Evolutionary conservation across 1,140 invertebrate species (phyloP), one percentile per base, ranked within the genome.

Genomic region (Drosophila lacertosa): DNA sequence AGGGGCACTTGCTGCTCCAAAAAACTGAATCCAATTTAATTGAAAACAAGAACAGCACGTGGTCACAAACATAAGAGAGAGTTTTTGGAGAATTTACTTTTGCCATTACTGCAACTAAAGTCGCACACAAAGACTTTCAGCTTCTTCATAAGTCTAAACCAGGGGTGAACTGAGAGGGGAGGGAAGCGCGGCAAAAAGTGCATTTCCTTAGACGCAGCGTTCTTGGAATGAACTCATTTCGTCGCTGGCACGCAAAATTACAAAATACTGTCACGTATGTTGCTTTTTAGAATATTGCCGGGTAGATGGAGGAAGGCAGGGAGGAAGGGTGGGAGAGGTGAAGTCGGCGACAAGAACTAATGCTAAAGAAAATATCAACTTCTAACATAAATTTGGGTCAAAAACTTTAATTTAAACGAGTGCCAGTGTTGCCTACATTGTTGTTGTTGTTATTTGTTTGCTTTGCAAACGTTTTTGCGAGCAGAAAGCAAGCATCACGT

Each of bases 321-420:
- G 1, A 24, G 10, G 15, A 5, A 40, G 53, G 24, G n/a, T 20
- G 32, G 53, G 35, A 63, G 11, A 39, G 65, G 57, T 32, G 40
- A 44, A 65, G 22, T 13, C 15, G 29, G 22, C 45, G 37, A 16
- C 26, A 48, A 13, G 24, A 58, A 51, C 51, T 66, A 67, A 69
- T 64, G 66, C 40, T 64, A 59, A 69, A 64, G 68, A 74, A 78
- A 88, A 88, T 77, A 88, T 77, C 77, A 88, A 88, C 70, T 82
- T 77, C 74, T 78, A 82, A 78, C 82, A 88, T 88, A 88, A 88
- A 88, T 88, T 88, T 78, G 64, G 82, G 82, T 88, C 82, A 88
- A 63, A 88, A 88, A 86, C 69, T 86, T 86, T 86, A 86, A 86
- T 86, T 86, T 88, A 75, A 88, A 88, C 82, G 73, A 88, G 82